Conservation (phyloP, 2,888 invertebrate species). For the Melinopterus prodromus region DNA sequence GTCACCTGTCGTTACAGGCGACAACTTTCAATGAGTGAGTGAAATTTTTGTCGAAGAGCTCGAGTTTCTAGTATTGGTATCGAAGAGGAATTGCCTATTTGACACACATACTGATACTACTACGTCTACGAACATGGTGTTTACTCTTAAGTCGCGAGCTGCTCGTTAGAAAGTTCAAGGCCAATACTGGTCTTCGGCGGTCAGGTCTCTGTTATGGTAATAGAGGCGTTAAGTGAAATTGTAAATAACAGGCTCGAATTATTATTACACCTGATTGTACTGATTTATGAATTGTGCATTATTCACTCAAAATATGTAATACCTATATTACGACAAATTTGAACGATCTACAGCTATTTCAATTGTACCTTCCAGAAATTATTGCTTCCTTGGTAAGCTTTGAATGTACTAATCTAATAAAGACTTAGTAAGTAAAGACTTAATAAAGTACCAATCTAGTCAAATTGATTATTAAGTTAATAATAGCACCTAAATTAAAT, state of each 20-base stretch:
- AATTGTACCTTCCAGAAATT: too few relatives aligned
- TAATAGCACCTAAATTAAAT: too few relatives aligned
- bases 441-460: too few relatives aligned
- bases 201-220: not conserved
- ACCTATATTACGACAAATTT: too few relatives aligned
- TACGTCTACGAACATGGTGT: not conserved
- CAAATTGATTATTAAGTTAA: too few relatives aligned
- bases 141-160: not conserved
- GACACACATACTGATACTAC: slow-evolving; percentile 12
- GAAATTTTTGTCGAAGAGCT: slow-evolving; percentile 19
- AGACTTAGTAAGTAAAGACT: too few relatives aligned
- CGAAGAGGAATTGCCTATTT: slow-evolving; percentile 14
- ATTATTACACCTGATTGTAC: not conserved
- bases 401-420: too few relatives aligned
- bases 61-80: slow-evolving; percentile 20
- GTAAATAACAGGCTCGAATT: not conserved
- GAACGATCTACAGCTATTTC: not conserved
- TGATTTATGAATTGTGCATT: not conserved
- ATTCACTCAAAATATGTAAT: too few relatives aligned
- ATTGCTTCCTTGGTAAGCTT: too few relatives aligned
- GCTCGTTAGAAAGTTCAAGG: slow-evolving; percentile 20
- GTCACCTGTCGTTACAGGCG: slow-evolving; percentile 12
- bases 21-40: slow-evolving; percentile 27
- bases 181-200: slow-evolving; percentile 6
- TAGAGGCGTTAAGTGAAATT: not conserved